Percentiles rank a stretch among this genome's conserved stretches.
Conservation (phyloP, 2,888 invertebrate genomes). For the Tinea trinotella region DNA sequence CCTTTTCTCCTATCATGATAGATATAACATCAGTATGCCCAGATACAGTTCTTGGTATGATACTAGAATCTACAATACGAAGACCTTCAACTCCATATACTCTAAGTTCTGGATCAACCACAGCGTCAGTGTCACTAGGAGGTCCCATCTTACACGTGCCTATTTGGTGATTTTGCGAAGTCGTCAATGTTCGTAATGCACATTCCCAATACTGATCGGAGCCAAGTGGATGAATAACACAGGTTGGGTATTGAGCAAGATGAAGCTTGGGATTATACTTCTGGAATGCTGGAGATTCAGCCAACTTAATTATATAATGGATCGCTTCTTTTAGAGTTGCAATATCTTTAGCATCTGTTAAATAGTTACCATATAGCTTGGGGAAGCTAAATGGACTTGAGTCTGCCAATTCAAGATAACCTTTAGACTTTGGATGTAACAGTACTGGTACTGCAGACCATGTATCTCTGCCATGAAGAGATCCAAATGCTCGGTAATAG, state of each 20-base stretch:
- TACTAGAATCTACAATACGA: slow-evolving; percentile 79
- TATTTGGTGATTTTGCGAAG: slow-evolving; percentile 74
- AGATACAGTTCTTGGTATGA: slow-evolving; percentile 75
- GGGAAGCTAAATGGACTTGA: slow-evolving; percentile 84
- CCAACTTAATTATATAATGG: slow-evolving; percentile 72
- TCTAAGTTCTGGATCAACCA: slow-evolving; percentile 76
- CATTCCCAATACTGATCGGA: slow-evolving; percentile 82
- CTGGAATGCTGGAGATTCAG: slow-evolving; percentile 72
- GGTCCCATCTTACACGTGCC: slow-evolving; percentile 83
- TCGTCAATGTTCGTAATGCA: slow-evolving; percentile 69
- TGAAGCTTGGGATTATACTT: slow-evolving; percentile 68
- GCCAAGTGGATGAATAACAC: slow-evolving; percentile 57
- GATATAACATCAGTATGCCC: slow-evolving; percentile 78
- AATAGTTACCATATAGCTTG: slow-evolving; percentile 84
- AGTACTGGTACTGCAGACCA: slow-evolving; percentile 79
- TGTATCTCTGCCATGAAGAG: slow-evolving; percentile 69
- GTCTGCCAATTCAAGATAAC: slow-evolving; percentile 78
- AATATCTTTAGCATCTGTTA: slow-evolving; percentile 76
- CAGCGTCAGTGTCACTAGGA: slow-evolving; percentile 70
- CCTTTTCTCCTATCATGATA: slow-evolving; percentile 82
- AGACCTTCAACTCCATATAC: slow-evolving; percentile 76
- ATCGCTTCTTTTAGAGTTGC: slow-evolving; percentile 73
- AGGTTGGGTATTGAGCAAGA: slow-evolving; percentile 67
- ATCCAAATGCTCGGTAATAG: slow-evolving; percentile 69
- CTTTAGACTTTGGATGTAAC: slow-evolving; percentile 81